Percentiles rank a stretch among this genome's conserved stretches.
phyloP scores from a whole-genome alignment of 1,140 invertebrate genomes.

The Lepidurus arcticus region DNA sequence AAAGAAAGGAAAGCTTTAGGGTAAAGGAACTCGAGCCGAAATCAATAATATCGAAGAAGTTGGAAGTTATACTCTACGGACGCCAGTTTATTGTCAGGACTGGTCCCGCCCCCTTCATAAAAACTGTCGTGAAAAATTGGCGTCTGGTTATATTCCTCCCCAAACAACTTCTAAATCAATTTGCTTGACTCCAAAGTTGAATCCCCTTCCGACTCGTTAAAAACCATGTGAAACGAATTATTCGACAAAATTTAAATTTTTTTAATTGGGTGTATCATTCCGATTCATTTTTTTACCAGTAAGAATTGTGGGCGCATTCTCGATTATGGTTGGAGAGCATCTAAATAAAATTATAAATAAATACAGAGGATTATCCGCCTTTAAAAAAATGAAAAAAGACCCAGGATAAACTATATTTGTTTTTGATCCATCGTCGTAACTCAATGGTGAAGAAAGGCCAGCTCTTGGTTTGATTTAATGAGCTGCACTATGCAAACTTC shows the following conservation, averaged over 20 bases:
- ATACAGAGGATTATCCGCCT: no score
- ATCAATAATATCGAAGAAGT: background rate
- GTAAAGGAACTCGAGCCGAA: background rate
- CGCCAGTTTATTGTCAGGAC: background rate
- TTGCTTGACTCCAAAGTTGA: no score
- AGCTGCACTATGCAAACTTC: background rate
- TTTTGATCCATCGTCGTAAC: background rate
- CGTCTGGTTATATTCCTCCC: background rate
- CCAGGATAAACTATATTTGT: background rate
- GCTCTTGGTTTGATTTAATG: background rate
- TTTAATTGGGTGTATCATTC: no score
- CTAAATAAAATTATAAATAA: no score
- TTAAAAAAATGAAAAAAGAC: background rate
- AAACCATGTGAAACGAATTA: no score
- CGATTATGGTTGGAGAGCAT: background rate
- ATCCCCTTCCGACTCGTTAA: no score
- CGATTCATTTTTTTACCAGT: no score
- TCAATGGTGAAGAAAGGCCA: background rate
- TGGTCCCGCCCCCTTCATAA: conserved; percentile 2
- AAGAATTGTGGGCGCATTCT: background rate
- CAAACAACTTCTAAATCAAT: background rate
- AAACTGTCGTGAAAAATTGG: conserved; percentile 15
- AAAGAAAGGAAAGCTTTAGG: no score
- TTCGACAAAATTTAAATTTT: no score
- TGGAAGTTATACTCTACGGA: background rate